phyloP scores from a whole-genome alignment of 2,888 invertebrate genomes.

The Macropis europaea region DNA sequence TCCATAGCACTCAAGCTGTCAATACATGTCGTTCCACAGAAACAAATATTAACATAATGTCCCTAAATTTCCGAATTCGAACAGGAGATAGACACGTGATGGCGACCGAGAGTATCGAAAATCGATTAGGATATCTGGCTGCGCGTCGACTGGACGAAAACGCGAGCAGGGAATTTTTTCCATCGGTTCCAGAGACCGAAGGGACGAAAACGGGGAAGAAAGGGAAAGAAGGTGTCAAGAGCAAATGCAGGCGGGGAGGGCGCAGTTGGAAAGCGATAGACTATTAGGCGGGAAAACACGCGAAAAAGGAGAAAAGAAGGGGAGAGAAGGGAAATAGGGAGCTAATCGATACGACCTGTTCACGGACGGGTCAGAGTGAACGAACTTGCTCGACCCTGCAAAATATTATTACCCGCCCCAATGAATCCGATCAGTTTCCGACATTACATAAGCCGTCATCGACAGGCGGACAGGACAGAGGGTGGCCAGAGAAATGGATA shows the following conservation, averaged over 20 bases:
- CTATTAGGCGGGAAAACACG: constrained; percentile 46
- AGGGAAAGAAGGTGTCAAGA: constrained; percentile 23
- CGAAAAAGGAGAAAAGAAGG: constrained; percentile 29
- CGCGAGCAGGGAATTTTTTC: neutral
- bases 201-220: neutral
- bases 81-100: too few relatives aligned
- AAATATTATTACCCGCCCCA: constrained; percentile 77
- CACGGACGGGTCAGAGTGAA: constrained; percentile 71
- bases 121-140: too few relatives aligned
- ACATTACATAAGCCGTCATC: constrained; percentile 76
- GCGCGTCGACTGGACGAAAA: too few relatives aligned
- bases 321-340: constrained; percentile 38
- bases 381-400: constrained; percentile 75
- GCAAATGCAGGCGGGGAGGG: constrained; percentile 19
- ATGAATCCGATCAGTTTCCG: constrained; percentile 76
- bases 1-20: too few relatives aligned
- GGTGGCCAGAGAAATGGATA: constrained; percentile 38
- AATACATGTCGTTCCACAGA: too few relatives aligned
- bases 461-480: constrained; percentile 65
- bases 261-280: constrained; percentile 38
- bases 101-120: too few relatives aligned
- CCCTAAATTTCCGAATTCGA: too few relatives aligned
- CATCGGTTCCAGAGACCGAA: neutral
- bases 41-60: too few relatives aligned
- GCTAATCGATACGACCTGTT: constrained; percentile 71